Conservation (phyloP, 2,888 invertebrate species). For the Microplitis deprimator region DNA sequence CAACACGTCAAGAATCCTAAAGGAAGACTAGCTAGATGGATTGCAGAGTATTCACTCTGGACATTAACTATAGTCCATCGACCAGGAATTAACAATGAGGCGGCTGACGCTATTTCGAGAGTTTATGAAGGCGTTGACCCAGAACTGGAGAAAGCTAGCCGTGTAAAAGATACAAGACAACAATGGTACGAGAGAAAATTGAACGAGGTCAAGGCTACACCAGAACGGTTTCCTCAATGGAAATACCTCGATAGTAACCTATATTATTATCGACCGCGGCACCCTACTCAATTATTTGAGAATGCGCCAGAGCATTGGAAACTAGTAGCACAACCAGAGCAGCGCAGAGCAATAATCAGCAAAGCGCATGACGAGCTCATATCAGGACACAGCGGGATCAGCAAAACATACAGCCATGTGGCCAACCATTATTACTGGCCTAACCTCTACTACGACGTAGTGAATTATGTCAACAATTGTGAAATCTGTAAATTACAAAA, state of each 20-base stretch:
- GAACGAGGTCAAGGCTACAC: not conserved
- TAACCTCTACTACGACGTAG: not conserved
- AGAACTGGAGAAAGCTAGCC: not conserved
- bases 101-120: conserved; percentile 6
- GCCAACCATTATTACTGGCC: not conserved
- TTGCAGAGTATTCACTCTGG: not conserved
- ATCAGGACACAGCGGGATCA: not conserved
- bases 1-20: not conserved
- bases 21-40: conserved; percentile 4
- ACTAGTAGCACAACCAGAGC: not conserved
- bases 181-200: not conserved
- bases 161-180: not conserved
- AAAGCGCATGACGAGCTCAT: not conserved
- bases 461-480: not conserved
- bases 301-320: not conserved
- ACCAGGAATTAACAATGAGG: not conserved
- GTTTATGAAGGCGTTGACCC: not conserved
- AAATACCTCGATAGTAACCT: not conserved
- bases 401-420: not conserved
- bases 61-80: not conserved
- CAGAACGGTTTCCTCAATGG: not conserved
- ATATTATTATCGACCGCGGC: not conserved
- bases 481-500: not conserved
- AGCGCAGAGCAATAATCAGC: not conserved
- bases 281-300: not conserved